Evolutionary conservation across 2,888 invertebrate species (phyloP), one percentile per base, ranked within the genome.

Genomic region (Apoda limacodes): DNA sequence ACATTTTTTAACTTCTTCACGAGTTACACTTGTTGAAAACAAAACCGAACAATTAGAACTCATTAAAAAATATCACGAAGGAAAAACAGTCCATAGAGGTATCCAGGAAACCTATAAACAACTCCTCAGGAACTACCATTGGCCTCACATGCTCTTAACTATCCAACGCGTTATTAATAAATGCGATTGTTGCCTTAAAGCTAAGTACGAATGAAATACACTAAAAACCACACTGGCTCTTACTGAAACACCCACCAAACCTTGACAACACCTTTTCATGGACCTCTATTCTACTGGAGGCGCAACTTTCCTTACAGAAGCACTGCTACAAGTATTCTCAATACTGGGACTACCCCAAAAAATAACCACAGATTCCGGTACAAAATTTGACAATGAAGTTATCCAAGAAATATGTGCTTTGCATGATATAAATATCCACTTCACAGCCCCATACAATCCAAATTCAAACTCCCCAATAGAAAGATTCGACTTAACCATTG

Each of bases 121-220:
- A 0, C 4, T 46, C n/a, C 37, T 35, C n/a, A 33, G 36, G 23
- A 43, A 45, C 22, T 42, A 46, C 13, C 43, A 46, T 17, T 45
- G 43, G 45, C 39, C 38, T 9, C 46, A 42, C 17, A 39, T 39
- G 39, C 23, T 36, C 28, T 6, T 17, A 22, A 9, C 38, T 5
- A 22, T 44, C 12, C 48, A 52, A 34, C 45, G 37, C 29, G 51
- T 34, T 11, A 44, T 53, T 3, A 54, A 52, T 25, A 24, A 46
- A 34, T 53, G 50, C 15, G 45, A 50, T 0, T 45, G 3, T 5
- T 52, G 50, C 22, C 13, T 47, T 22, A 48, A 1, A 48, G 50
- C 6, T 51, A 48, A n/a, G n/a, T n/a, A n/a, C n/a, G n/a, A n/a
- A n/a, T n/a, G n/a, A n/a, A n/a, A n/a, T n/a, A n/a, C n/a, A 0